Evolutionary conservation across 1,140 invertebrate species (phyloP), one percentile per base, ranked within the genome.

Genomic region (Drosophila chauvacae): DNA sequence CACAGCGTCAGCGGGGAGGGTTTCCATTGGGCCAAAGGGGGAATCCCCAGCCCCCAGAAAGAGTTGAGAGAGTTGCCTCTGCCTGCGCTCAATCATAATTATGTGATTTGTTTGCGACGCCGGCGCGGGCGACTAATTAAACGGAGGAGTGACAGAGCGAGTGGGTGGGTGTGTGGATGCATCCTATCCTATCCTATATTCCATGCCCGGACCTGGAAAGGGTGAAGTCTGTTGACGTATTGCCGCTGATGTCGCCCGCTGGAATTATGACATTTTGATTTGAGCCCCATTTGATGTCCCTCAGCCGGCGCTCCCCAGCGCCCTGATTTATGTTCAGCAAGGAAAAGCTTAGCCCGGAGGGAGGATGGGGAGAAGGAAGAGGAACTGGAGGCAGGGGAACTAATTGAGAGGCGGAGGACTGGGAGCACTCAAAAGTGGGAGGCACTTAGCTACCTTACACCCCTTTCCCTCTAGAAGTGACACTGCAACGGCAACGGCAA

Each of bases 191-290:
- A 7, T 30, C 6, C 48, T 16, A 10, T 18, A 14, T 45, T 11
- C 44, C 44, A 23, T 16, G 28, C 42, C 42, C 20, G 1, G 28
- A 2, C 3, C 23, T 2, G 10, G n/a, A 51, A 66, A 28, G 50
- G 28, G 47, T 33, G 18, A 39, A 37, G 47, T n/a, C 41, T 81
- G 80, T 81, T 88, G 84, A 88, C 84, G 84, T 90, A 88, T 88
- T 88, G 84, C 73, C 84, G 85, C 84, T 81, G 72, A 88, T 88
- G 84, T 90, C 55, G 64, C 69, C 70, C 77, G 45, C 63, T 59
- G 59, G 72, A 88, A 80, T 88, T 88, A 88, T 88, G 84, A 88
- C 84, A 90, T 90, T 88, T 88, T 88, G 85, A 88, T 88, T 88
- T 90, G 73, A 84, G 77, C 71, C 71, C 59, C 85, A 88, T 88